Evolutionary conservation across 2,888 invertebrate species (phyloP).

Genomic region (Lagria hirta): DNA sequence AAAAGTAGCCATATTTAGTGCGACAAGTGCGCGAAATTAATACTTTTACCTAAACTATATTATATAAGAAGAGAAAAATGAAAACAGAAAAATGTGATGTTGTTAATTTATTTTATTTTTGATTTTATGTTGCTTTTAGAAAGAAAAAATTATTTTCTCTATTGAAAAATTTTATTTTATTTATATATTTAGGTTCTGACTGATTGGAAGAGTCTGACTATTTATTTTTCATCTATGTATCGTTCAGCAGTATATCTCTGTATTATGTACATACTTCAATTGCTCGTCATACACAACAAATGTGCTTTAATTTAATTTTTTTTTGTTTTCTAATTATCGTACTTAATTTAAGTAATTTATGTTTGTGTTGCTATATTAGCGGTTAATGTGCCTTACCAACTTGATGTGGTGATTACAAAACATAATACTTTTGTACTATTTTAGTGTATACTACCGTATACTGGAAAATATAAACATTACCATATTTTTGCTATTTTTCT

Average conservation of each 20-base stretch:
- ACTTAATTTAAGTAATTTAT: constrained; percentile 34
- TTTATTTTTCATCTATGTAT: constrained; percentile 17
- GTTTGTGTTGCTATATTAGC: constrained; percentile 38
- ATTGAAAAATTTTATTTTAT: constrained; percentile 11
- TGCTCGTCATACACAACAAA: constrained; percentile 23
- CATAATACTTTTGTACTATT: constrained; percentile 43
- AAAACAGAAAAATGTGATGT: constrained; percentile 9
- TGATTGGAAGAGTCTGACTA: constrained; percentile 28
- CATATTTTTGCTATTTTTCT: too few species aligned
- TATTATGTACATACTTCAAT: constrained; percentile 12
- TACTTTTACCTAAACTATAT: too few species aligned
- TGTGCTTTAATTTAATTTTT: constrained; percentile 15
- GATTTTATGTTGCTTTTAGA: constrained; percentile 14
- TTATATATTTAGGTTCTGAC: constrained; percentile 11
- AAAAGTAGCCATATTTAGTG: constrained; percentile 32
- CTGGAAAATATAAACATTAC: constrained; percentile 12
- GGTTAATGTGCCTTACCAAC: constrained; percentile 43
- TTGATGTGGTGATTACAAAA: constrained; percentile 39
- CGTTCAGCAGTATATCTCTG: background rate
- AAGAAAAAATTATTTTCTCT: constrained; percentile 15
- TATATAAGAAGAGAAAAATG: constrained; percentile 1
- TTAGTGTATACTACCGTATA: constrained; percentile 26
- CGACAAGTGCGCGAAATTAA: too few species aligned
- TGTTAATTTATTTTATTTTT: constrained; percentile 8
- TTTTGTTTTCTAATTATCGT: constrained; percentile 20